A percentile compares a stretch with the other conserved stretches of the same genome.
Evolutionary conservation across 2,113 vertebrate species (phyloP).

Genomic region (Aspidoscelis tigris): DNA sequence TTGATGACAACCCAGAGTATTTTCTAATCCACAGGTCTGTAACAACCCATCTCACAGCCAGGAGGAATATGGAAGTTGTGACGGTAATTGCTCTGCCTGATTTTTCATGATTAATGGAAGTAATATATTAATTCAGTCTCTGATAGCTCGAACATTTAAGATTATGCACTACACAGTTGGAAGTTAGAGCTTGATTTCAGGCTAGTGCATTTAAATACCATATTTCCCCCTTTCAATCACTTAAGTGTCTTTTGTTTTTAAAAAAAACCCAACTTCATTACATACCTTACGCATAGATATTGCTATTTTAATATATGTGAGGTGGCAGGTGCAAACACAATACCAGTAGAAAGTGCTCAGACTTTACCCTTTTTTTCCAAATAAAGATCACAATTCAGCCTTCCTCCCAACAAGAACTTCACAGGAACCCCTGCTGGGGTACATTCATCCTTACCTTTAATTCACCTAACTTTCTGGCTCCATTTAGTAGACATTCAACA

Average conservation of each 20-base stretch:
- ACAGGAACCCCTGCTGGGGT: not conserved
- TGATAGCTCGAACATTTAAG: not conserved
- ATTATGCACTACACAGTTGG: not conserved
- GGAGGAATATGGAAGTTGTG: rapidly evolving
- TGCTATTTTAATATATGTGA: constrained; percentile 9
- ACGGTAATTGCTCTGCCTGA: not conserved
- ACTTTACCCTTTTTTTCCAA: not conserved
- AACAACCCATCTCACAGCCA: not conserved
- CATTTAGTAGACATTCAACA: too few species aligned
- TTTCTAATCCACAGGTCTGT: constrained; percentile 7
- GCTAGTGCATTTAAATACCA: not conserved
- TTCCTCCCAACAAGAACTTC: not conserved
- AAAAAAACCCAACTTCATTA: not conserved
- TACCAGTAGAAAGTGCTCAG: not conserved
- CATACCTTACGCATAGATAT: not conserved
- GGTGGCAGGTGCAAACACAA: not conserved
- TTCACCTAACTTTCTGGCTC: too few species aligned
- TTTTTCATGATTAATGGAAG: constrained; percentile 9
- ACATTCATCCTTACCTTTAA: too few species aligned
- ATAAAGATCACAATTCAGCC: not conserved
- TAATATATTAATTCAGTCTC: not conserved
- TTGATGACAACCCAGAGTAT: constrained; percentile 1
- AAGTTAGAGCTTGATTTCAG: not conserved
- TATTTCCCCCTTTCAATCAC: not conserved
- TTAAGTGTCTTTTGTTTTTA: not conserved